Evolutionary conservation across 1,140 invertebrate species (phyloP).

Genomic region (Orchesella cincta): DNA sequence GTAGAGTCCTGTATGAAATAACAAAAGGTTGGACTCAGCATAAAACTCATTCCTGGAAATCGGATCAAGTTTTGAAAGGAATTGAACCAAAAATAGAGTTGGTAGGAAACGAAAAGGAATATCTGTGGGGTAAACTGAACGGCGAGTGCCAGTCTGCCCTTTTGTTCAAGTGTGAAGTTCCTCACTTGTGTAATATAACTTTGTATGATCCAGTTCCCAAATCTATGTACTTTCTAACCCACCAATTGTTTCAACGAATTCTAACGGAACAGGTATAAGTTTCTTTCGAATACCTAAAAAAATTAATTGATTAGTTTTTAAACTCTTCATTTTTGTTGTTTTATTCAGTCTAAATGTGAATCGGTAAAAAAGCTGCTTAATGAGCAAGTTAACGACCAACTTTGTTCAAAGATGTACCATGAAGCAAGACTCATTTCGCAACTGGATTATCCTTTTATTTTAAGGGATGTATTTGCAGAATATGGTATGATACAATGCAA

Average conservation of each 20-base stretch:
- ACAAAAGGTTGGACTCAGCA: neutral
- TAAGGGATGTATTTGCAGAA: neutral
- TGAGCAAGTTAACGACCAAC: neutral
- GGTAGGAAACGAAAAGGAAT: neutral
- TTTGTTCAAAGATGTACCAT: conserved; percentile 11
- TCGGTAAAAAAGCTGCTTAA: neutral
- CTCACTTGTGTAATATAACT: neutral
- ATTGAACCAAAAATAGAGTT: neutral
- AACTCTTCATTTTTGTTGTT: too few relatives aligned
- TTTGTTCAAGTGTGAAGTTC: neutral
- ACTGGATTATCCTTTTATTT: neutral
- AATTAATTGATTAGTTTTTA: too few relatives aligned
- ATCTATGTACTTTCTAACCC: neutral
- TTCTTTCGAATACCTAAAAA: too few relatives aligned
- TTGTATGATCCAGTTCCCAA: neutral
- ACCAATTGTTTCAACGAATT: neutral
- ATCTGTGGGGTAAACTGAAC: neutral
- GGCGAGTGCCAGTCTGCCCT: neutral
- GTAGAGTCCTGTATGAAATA: neutral
- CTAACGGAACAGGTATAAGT: neutral
- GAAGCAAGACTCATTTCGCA: neutral
- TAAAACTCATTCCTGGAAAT: neutral
- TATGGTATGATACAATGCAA: neutral
- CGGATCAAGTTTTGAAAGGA: neutral
- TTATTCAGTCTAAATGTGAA: too few relatives aligned